Base-by-base conservation (phyloP, 2,797 vertebrate genomes). In the Melanotaenia parkinsoni region DNA sequence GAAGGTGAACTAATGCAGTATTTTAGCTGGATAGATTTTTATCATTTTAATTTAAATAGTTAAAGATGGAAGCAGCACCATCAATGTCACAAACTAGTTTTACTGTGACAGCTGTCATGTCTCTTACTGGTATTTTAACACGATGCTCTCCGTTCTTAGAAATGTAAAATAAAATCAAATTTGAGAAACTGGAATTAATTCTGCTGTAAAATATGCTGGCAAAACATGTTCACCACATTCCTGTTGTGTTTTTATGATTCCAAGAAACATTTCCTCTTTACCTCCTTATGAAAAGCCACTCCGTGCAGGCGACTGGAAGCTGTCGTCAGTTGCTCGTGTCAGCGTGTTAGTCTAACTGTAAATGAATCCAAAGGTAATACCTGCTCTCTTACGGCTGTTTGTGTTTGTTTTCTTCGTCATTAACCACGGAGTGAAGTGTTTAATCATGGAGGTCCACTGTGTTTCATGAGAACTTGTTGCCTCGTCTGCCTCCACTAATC, bases 11-110 rank as follows among this genome's bases (percentile, higher is more conserved):
- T 37, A 68, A 79, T 20, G 59, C 63, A 45, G 73, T 70, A 56
- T 84, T 90, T 90, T 87, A 90, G 60, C 58, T 53, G 58, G 57
- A 14, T 50, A 50, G 4, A 63, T 72, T 88, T 86, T 82, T 84
- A 83, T 59, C 50, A 30, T 86, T 83, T 67, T 83, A 76, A 81
- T 61, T 65, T 38, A 68, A 30, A 47, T 28, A 32, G 40, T 8
- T 26, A 5, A 24, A 40, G 60, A 63, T 64, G 18, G 45, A 58
- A 56, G 59, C 43, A 63, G 54, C 73, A 33, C 53, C 58, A 30
- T 7, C 35, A 37, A 10, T 12, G 35, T 12, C 11, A 33, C 32
- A 33, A 8, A 33, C 7, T 10, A 37, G 35, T 37, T 37, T 37
- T 12, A 37, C 35, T 12, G 32, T 6, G 32, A 7, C 32, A 33